Percentiles rank a stretch among this genome's conserved stretches.
Evolutionary conservation across 2,113 vertebrate genomes (phyloP).

Genomic region (Ellobius talpinus): DNA sequence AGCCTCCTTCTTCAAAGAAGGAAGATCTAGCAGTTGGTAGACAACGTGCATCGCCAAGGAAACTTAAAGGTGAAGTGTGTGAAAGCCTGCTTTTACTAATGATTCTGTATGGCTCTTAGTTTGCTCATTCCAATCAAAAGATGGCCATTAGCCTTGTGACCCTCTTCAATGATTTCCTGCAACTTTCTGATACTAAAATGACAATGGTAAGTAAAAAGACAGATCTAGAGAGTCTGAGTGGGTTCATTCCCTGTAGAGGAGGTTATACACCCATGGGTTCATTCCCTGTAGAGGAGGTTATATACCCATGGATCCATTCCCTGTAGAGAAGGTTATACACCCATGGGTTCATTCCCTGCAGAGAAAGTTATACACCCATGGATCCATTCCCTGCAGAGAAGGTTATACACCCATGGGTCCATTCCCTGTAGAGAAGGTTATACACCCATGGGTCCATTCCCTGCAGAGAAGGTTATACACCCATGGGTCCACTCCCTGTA

Average conservation of each 20-base stretch:
- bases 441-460: neutral
- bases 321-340: too few species aligned
- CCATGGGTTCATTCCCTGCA: too few species aligned
- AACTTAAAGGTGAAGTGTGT: neutral
- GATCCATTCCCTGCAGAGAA: too few species aligned
- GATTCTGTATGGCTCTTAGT: neutral
- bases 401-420: too few species aligned
- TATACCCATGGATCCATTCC: too few species aligned
- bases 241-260: neutral
- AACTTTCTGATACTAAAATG: conserved; percentile 45
- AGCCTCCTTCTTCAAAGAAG: neutral
- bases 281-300: too few species aligned
- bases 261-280: too few species aligned
- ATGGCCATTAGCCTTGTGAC: neutral
- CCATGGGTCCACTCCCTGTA: neutral
- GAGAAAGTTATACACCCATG: too few species aligned
- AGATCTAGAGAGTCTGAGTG: neutral
- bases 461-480: too few species aligned
- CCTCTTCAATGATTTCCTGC: neutral
- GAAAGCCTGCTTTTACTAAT: neutral
- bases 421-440: neutral
- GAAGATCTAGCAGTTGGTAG: conserved; percentile 6
- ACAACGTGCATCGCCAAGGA: conserved; percentile 6
- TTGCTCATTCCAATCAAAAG: conserved; percentile 3
- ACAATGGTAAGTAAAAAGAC: neutral